phyloP scores from a whole-genome alignment of 2,888 invertebrate genomes.

The Cryptocheilus praepositus region DNA sequence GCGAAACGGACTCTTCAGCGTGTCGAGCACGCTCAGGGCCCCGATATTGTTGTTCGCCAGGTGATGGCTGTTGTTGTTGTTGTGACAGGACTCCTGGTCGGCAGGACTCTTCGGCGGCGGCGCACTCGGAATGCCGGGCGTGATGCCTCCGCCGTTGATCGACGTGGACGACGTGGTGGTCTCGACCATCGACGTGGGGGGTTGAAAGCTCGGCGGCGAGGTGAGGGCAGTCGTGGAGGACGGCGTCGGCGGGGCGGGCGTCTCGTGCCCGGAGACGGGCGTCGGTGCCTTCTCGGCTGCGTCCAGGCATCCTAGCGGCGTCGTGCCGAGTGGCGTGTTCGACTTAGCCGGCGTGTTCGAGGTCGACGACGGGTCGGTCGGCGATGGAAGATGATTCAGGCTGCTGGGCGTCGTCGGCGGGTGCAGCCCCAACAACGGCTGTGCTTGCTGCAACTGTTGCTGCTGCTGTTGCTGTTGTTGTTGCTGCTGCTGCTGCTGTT shows the following conservation, averaged over 20 bases:
- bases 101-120: slow-evolving; percentile 77
- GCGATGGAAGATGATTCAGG: slow-evolving; percentile 75
- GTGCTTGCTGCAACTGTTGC: slow-evolving; percentile 71
- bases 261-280: slow-evolving; percentile 76
- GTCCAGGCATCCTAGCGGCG: slow-evolving; percentile 58
- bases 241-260: slow-evolving; percentile 76
- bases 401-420: slow-evolving; percentile 75
- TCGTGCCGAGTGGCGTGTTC: slow-evolving; percentile 65
- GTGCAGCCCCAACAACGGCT: slow-evolving; percentile 56
- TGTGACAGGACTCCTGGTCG: slow-evolving; percentile 72
- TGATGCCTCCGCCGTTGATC: slow-evolving; percentile 44
- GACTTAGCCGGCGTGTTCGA: slow-evolving; percentile 69
- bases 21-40: slow-evolving; percentile 76
- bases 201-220: slow-evolving; percentile 68
- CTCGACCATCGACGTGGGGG: slow-evolving; percentile 64
- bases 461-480: slow-evolving; percentile 56
- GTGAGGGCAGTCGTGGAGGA: slow-evolving; percentile 70
- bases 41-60: slow-evolving; percentile 74
- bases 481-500: slow-evolving; percentile 56
- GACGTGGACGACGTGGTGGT: slow-evolving; percentile 60
- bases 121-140: slow-evolving; percentile 61
- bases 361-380: slow-evolving; percentile 76
- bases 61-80: slow-evolving; percentile 76
- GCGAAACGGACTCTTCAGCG: slow-evolving; percentile 82
- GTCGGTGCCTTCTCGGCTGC: slow-evolving; percentile 74